These are phyloP conservation scores for Cheirogaleus major DNA, from an alignment of 2,797 vertebrate species.

Conservation along the genomic window DNA sequence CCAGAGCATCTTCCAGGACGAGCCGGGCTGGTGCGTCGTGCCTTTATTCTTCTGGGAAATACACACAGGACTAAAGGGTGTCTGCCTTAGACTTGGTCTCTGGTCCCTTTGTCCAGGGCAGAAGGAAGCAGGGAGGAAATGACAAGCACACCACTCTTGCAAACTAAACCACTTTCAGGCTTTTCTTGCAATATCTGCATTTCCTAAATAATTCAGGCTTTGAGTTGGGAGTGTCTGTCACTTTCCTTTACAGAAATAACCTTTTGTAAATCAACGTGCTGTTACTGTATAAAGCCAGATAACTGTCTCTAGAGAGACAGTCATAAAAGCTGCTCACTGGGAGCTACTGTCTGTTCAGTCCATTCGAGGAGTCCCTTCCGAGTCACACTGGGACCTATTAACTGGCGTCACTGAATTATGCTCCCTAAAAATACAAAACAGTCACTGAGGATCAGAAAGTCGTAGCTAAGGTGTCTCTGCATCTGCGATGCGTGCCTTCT, in stretches of 20 bases:
- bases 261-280: conserved; percentile 14
- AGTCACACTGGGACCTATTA: conserved; percentile 11
- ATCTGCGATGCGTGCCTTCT: neutral
- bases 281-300: neutral
- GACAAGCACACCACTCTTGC: neutral
- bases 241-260: conserved; percentile 21
- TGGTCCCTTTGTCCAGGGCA: neutral
- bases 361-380: conserved; percentile 32
- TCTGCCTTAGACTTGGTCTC: neutral
- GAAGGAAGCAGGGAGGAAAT: neutral
- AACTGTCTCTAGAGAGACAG: neutral
- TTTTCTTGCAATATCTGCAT: neutral
- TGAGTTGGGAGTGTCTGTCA: neutral
- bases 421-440: conserved; percentile 14
- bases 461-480: too few species aligned
- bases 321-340: neutral
- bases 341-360: conserved; percentile 1
- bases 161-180: neutral
- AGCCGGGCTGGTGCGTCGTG: neutral
- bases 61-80: neutral
- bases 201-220: neutral
- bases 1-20: neutral
- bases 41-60: neutral
- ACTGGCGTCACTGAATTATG: conserved; percentile 7
- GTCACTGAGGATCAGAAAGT: neutral